These are phyloP conservation scores for Schrankia costaestrigalis DNA, from an alignment of 2,888 invertebrate species.

Conservation along the genomic window DNA sequence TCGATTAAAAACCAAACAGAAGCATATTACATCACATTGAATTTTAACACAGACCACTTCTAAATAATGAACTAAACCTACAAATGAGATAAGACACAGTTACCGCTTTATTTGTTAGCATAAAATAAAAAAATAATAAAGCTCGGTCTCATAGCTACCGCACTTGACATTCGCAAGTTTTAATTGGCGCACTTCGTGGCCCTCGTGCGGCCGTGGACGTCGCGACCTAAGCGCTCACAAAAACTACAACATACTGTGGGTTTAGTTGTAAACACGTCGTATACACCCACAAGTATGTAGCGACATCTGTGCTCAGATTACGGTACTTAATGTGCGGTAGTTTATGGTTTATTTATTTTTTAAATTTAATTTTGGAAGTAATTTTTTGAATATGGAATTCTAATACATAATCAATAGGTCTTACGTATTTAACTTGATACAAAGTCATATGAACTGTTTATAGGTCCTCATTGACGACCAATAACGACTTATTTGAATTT, in stretches of 20 bases:
- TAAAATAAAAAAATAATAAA: constrained; percentile 66
- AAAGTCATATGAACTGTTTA: no score
- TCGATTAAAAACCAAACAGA: no score
- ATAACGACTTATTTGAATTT: no score
- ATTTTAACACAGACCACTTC: constrained; percentile 1
- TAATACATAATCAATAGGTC: no score
- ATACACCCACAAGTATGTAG: constrained; percentile 34
- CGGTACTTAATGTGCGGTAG: constrained; percentile 7
- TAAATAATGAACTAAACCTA: constrained; percentile 7
- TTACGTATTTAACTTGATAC: no score
- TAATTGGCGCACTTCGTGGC: constrained; percentile 74
- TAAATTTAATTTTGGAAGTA: no score
- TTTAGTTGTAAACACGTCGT: constrained; percentile 46
- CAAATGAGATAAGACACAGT: constrained; percentile 32
- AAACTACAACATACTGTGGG: constrained; percentile 49
- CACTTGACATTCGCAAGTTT: constrained; percentile 79
- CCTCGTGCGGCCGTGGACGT: constrained; percentile 63
- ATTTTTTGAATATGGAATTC: no score
- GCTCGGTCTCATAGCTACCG: constrained; percentile 47
- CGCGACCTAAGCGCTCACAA: constrained; percentile 49
- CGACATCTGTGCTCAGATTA: constrained; percentile 26
- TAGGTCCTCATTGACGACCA: no score
- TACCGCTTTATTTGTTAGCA: constrained; percentile 47
- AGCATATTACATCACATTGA: no score
- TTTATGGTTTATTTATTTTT: no score